Evolutionary conservation across 2,888 invertebrate genomes (phyloP).

Genomic region (Erebia palarica): DNA sequence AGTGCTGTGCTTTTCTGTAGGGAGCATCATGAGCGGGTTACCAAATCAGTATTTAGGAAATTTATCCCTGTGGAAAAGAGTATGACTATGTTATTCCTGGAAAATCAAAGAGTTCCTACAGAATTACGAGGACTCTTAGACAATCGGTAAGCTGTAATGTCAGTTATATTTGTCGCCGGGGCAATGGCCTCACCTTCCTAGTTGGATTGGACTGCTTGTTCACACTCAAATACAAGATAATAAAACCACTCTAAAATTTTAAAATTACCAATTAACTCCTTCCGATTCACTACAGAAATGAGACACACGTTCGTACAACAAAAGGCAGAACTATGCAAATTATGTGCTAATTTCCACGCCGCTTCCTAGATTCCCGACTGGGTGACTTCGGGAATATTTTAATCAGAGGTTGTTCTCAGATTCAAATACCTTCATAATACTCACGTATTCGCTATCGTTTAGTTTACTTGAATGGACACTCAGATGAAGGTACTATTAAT

Average conservation of each 20-base stretch:
- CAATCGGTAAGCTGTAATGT: too few relatives aligned
- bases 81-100: too few relatives aligned
- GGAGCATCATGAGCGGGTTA: too few relatives aligned
- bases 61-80: too few relatives aligned
- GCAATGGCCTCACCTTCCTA: too few relatives aligned
- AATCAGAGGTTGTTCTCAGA: constrained; percentile 35
- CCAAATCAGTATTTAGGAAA: too few relatives aligned
- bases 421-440: too few relatives aligned
- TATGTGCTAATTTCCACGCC: constrained; percentile 28
- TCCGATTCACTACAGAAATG: constrained; percentile 41
- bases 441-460: not conserved
- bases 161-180: too few relatives aligned
- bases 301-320: constrained; percentile 10
- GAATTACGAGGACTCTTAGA: too few relatives aligned
- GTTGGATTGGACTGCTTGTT: not conserved
- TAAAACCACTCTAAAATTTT: not conserved
- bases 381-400: constrained; percentile 32
- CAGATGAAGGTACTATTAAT: too few relatives aligned
- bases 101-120: too few relatives aligned
- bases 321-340: constrained; percentile 35
- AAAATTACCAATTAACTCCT: constrained; percentile 21
- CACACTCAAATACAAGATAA: not conserved
- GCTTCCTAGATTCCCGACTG: constrained; percentile 23
- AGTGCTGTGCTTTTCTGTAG: too few relatives aligned
- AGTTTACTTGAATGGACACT: not conserved